Evolutionary conservation across 2,888 invertebrate species (phyloP), one percentile per base, ranked within the genome.

Genomic region (Cerastis leucographa): DNA sequence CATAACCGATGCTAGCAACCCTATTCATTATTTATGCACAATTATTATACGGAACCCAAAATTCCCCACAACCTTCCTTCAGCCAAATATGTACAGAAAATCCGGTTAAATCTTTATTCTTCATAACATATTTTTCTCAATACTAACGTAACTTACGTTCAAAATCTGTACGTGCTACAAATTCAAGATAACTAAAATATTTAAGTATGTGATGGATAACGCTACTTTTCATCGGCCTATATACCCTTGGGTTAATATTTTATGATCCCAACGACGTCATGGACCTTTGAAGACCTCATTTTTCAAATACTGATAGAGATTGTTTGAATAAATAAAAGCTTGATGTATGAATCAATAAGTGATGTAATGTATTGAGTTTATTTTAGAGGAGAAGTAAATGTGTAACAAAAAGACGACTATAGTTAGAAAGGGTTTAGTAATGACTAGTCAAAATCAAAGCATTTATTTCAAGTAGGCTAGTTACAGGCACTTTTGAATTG

Each of bases 211-310:
- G 81, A 85, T 80, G 83, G 83, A 81, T 87, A 83, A 78, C 69
- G 81, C 51, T 80, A 83, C 80, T 80, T 87, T 87, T 78, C 78
- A 78, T 75, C 75, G 66, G 42, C 76, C 72, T 78, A 81, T 74
- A 83, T 78, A 83, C 80, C 88, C 84, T 80, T 76, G 46, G 22
- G 71, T 85, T 66, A 84, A 88, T 88, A 88, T 87, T 88, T 87
- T 83, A 88, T 87, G 68, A 78, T 64, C 19, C 29, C 46, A 35
- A 67, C 83, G 84, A 85, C 78, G 85, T 85, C 87, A 87, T 49
- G 66, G 66, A 64, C 71, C 77, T 72, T 81, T 72, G 71, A 80
- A 88, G 77, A 75, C 64, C 78, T 79, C 71, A 76, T 80, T 88
- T 87, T 84, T 84, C 81, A 83, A 74, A 81, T 78, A 67, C 69